Evolutionary conservation across 92 coral and sea anemone genomes (phyloP).

Genomic region (Porites divaricata): DNA sequence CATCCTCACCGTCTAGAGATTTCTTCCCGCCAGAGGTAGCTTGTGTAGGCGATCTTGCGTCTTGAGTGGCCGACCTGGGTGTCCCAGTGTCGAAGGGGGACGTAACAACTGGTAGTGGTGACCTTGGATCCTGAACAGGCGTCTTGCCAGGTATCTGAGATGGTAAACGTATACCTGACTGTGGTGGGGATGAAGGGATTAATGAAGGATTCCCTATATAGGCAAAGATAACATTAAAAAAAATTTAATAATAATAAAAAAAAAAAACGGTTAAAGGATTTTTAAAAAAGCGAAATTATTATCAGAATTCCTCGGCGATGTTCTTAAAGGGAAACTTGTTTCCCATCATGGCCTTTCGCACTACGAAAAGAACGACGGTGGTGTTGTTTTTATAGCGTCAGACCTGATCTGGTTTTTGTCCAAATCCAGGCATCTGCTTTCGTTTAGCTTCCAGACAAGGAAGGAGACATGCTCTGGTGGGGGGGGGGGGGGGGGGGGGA

Average conservation of each 20-base stretch:
- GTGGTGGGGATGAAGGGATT: background rate
- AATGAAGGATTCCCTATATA: background rate
- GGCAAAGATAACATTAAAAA: no score
- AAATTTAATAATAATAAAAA: background rate
- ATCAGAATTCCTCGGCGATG: no score
- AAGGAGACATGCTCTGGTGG: no score
- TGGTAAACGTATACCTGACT: background rate
- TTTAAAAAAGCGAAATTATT: no score
- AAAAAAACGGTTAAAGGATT: background rate
- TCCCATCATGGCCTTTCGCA: no score
- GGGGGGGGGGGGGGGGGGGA: no score
- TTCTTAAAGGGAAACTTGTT: no score
- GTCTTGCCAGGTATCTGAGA: constrained; percentile 1
- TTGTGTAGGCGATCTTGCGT: background rate
- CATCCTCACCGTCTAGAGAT: background rate
- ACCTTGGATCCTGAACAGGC: constrained; percentile 29
- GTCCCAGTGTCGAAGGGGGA: background rate
- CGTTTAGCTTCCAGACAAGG: no score
- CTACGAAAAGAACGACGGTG: no score
- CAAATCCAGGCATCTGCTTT: no score
- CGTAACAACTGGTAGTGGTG: background rate
- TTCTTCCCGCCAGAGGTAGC: background rate
- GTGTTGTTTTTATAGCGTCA: no score
- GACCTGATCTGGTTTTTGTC: no score
- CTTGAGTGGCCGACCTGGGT: background rate